These are phyloP conservation scores for Crotophaga sulcirostris DNA, from an alignment of 2,113 vertebrate species.

Conservation along the genomic window DNA sequence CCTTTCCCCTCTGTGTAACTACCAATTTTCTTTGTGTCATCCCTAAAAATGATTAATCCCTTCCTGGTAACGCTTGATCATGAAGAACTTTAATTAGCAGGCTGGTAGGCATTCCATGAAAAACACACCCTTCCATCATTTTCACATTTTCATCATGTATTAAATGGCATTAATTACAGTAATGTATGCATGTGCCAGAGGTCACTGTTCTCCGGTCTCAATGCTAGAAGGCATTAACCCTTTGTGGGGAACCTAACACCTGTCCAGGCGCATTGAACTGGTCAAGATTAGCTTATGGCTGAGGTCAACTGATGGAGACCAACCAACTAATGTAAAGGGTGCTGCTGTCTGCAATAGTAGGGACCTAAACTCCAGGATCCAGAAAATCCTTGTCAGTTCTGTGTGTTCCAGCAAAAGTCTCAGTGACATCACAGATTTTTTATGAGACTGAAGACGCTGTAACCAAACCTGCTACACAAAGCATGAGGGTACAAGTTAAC, in stretches of 20 bases:
- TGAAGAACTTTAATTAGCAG: neutral
- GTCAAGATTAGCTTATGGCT: neutral
- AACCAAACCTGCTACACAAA: neutral
- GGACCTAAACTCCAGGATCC: neutral
- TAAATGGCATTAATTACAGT: neutral
- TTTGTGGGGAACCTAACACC: neutral
- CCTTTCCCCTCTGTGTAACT: neutral
- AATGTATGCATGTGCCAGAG: neutral
- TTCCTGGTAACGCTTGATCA: neutral
- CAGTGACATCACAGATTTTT: neutral
- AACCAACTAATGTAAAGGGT: neutral
- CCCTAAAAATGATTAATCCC: neutral
- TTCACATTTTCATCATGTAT: neutral
- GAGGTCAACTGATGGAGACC: neutral
- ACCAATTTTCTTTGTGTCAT: neutral
- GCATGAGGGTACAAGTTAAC: neutral
- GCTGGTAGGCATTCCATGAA: neutral
- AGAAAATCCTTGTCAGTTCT: neutral
- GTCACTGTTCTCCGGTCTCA: neutral
- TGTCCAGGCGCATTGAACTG: neutral
- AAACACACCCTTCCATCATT: neutral
- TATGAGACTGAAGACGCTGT: neutral
- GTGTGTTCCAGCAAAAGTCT: neutral
- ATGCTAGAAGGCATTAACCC: neutral
- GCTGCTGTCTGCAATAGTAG: neutral